Evolutionary conservation across 2,113 vertebrate species (phyloP), one percentile per base, ranked within the genome.

Genomic region (Prunella fulvescens): DNA sequence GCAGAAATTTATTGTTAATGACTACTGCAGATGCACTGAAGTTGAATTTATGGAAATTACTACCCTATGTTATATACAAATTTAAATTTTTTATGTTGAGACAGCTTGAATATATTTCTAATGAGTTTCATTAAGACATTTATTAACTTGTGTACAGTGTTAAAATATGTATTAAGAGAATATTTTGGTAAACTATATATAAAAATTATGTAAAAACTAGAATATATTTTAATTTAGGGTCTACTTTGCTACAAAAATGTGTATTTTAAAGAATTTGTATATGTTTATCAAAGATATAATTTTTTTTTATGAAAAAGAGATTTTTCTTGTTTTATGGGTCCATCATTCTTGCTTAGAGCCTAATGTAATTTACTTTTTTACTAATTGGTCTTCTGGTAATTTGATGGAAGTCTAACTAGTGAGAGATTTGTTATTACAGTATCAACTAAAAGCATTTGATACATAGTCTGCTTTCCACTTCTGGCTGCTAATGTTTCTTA

Each of bases 111-210:
- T 94, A 94, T 96, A 96, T 97, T 98, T 98, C 96, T 96, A 97
- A 96, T 96, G 88, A 93, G 50, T 96, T 97, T 97, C 48, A 11
- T 88, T 92, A 97, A 96, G 95, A 91, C 76, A 56, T 96, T 97
- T 98, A 93, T 96, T 97, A 97, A 97, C 87, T 95, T 97, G 92
- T 97, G 97, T 96, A 97, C 97, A 98, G 97, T 97, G 86, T 98
- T 98, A 98, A 86, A 93, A 96, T 96, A 95, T 97, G 85, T 97
- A 97, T 97, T 92, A 77, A 97, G 88, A 97, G 93, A 95, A 88
- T 97, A 98, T 98, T 98, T 98, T 98, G 96, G 85, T 98, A 98
- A 97, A 51, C 65, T 97, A 97, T 95, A 97, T 97, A 94, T 93
- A 93, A 95, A 93, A 96, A 94, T 95, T 31, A 93, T 98, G 96